Evolutionary conservation across 1,140 invertebrate genomes (phyloP), one percentile per base, ranked within the genome.

Genomic region (Thaumetopoea pityocampa): DNA sequence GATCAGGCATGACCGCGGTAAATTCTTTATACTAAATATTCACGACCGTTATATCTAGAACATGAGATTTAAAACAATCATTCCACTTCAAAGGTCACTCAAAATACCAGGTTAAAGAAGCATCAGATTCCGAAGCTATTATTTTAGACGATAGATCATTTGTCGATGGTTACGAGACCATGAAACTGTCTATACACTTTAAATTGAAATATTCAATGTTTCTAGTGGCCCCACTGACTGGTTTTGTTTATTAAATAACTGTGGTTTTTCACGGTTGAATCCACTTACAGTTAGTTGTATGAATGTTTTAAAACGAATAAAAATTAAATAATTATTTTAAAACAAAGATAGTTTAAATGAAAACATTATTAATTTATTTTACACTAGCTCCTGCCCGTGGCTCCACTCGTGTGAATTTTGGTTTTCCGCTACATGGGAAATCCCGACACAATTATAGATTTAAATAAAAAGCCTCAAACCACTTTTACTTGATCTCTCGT

Each of bases 1-100:
- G 73, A 71, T 76, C 74, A 59, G 34, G 35, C 71, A 66, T 77
- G 68, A 78, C 74, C 58, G 50, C 61, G 40, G 48, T 58, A 46
- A 77, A 80, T 73, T 68, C 67, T 61, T 59, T 34, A 42, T 51
- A 50, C 50, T 32, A 50, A 67, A 59, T 64, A 56, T 52, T 55
- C 29, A 32, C 27, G 27, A 34, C 51, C 48, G 47, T 41, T 49
- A 8, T 37, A 48, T 26, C 8, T 7, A 37, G 32, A 44, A 2
- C 29, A 32, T 20, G 33, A n/a, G 22, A 45, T 52, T 32, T 36
- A 16, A 9, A 47, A 42, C 44, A 19, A 23, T 36, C 38, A 30
- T 32, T 37, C 34, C 32, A 33, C 37, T 35, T 29, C 16, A 38
- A 26, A 48, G 47, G 42, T 47, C 46, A 35, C 30, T 30, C 11